These are phyloP conservation scores for Nesogale talazaci DNA, from an alignment of 2,113 vertebrate genomes.

Conservation along the genomic window DNA sequence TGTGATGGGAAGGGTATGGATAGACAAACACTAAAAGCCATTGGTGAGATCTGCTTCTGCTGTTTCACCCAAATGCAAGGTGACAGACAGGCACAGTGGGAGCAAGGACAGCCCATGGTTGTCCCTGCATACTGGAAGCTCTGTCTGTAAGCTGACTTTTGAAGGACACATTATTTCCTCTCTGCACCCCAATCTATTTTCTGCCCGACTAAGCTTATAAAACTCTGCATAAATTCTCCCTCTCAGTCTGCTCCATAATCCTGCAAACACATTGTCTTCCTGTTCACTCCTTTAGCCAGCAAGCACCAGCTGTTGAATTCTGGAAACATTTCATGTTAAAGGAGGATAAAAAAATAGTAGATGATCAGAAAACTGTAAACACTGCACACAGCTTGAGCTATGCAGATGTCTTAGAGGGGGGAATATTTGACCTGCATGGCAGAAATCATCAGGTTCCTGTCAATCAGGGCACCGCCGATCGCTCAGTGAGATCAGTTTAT, in stretches of 20 bases:
- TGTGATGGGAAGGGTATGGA: neutral
- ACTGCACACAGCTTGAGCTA: conserved; percentile 68
- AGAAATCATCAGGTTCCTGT: conserved; percentile 67
- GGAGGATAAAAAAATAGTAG: neutral
- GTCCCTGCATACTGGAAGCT: conserved; percentile 74
- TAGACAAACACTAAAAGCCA: conserved; percentile 33
- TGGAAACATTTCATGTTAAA: conserved; percentile 83
- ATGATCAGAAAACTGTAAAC: conserved; percentile 81
- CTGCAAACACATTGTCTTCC: conserved; percentile 84
- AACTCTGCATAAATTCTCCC: conserved; percentile 91
- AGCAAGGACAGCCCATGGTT: conserved; percentile 69
- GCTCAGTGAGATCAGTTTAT: conserved; percentile 64
- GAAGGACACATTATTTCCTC: conserved; percentile 91
- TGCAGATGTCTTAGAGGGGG: conserved; percentile 53
- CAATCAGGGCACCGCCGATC: conserved; percentile 57
- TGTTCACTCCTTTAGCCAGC: conserved; percentile 84
- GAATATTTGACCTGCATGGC: conserved; percentile 75
- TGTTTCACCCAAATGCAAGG: conserved; percentile 53
- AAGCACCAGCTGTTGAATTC: conserved; percentile 83
- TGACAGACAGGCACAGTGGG: conserved; percentile 63
- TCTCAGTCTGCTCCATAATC: conserved; percentile 85
- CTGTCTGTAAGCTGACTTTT: conserved; percentile 81
- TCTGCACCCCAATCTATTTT: conserved; percentile 91
- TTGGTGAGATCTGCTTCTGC: conserved; percentile 3
- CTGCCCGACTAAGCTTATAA: conserved; percentile 91